A percentile compares a stretch with the other conserved stretches of the same genome.
Conservation (phyloP, 2,888 invertebrate species). For the Aphodius granarius region DNA sequence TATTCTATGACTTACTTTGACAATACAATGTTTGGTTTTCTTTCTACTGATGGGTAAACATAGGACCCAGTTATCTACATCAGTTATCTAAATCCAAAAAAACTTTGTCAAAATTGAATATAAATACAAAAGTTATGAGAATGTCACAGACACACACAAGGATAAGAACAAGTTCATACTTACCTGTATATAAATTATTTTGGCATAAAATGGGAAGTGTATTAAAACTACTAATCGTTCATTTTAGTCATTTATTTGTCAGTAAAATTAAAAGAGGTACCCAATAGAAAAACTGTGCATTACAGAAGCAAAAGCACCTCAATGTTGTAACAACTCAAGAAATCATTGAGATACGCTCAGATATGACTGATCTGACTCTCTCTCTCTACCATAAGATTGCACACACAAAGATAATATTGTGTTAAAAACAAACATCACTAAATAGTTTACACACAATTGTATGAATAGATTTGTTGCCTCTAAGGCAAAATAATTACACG, state of each 20-base stretch:
- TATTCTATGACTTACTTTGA: no score
- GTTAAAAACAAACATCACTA: conserved; percentile 17
- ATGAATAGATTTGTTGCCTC: conserved; percentile 22
- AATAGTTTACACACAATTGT: conserved; percentile 23
- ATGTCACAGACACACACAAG: no score
- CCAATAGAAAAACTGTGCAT: background rate
- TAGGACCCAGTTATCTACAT: no score
- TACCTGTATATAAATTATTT: background rate
- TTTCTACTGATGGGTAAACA: no score
- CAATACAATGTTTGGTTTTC: no score
- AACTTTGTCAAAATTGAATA: no score
- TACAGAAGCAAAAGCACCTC: background rate
- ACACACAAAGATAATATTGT: conserved; percentile 19
- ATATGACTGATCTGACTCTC: background rate
- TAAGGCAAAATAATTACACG: conserved; percentile 14
- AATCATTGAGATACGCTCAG: background rate
- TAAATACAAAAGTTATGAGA: no score
- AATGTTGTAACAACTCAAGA: background rate
- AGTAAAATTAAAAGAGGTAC: background rate
- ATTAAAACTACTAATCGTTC: background rate
- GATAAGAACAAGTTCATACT: no score
- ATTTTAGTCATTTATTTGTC: background rate
- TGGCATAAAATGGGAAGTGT: background rate
- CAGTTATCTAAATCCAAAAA: no score
- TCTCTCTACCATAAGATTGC: background rate